Evolutionary conservation across 2,113 vertebrate species (phyloP), one percentile per base, ranked within the genome.

Genomic region (Dipodomys ordii): DNA sequence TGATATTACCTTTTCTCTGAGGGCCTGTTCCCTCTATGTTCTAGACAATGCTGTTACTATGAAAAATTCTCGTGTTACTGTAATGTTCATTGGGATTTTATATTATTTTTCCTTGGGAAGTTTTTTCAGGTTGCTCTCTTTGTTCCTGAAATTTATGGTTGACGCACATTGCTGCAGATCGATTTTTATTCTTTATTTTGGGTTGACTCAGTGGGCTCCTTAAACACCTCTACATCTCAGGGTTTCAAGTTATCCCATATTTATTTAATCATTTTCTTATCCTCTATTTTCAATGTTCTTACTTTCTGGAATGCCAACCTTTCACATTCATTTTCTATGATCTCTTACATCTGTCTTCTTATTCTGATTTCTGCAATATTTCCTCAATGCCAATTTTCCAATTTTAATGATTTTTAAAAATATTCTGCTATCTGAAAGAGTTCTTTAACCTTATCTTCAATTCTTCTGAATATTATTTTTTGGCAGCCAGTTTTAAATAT

Each of bases 261-360:
- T 90, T 91, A 80, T 87, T 62, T 90, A 83, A 85, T 82, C 30
- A 71, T 78, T 96, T 88, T 73, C 35, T 83, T 19, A 10, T 25
- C 46, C 62, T 90, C 30, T 2, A 13, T 90, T 78, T 78, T 86
- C 72, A 89, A 72, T 80, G 49, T 67, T 91, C 39, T 87, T 30
- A 73, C 60, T 83, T 87, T 86, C 83, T 79, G 9, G 57, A 85
- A 78, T n/a, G 74, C 44, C 35, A 95, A 57, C 69, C 53, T 62
- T 44, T 12, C 30, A 89, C 71, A 87, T 79, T 13, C 77, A 94
- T 76, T 89, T 83, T 92, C 57, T 67, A 65, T 69, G 84, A 80
- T 93, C 81, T 94, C 95, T 92, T 84, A 65, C 77, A 94, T 83
- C 85, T 64, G 30, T 87, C 92, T 84, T 86, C 44, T 69, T 87